phyloP scores from a whole-genome alignment of 2,888 invertebrate genomes.

The Lypha dubia region DNA sequence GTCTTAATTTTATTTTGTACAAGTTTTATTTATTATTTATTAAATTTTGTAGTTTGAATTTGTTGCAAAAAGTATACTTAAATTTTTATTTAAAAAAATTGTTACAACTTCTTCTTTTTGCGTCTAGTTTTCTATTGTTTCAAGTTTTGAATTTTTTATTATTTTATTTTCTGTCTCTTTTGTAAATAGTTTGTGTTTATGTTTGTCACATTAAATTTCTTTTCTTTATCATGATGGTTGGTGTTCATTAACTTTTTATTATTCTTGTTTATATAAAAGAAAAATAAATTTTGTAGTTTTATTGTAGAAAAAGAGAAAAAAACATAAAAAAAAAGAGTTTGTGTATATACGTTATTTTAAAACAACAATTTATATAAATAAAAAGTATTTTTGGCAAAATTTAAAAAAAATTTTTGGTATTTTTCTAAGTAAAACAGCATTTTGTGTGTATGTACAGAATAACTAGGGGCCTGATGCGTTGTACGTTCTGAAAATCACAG shows the following conservation, averaged over 20 bases:
- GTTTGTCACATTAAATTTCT: conserved; percentile 23
- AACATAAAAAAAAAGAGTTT: not conserved
- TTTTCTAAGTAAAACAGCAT: too few species aligned
- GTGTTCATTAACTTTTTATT: conserved; percentile 18
- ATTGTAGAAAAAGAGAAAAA: not conserved
- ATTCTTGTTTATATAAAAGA: not conserved
- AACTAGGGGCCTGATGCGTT: too few species aligned
- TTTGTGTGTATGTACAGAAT: too few species aligned
- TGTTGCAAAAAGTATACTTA: conserved; percentile 11
- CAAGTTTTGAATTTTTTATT: not conserved
- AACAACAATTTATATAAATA: too few species aligned
- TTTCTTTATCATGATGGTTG: conserved; percentile 31
- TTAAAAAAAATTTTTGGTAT: too few species aligned
- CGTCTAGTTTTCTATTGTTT: conserved; percentile 20
- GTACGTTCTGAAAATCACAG: too few species aligned
- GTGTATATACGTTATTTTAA: too few species aligned
- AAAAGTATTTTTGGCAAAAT: too few species aligned
- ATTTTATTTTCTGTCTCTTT: not conserved
- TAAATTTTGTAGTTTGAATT: too few species aligned
- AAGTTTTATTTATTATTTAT: conserved; percentile 39
- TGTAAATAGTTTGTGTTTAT: not conserved
- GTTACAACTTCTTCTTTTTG: not conserved
- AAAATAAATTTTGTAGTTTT: not conserved
- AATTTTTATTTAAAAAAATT: conserved; percentile 27
- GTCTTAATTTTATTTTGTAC: conserved; percentile 6